Conservation (phyloP, 1,140 invertebrate genomes). For the Drosophila pachea region DNA sequence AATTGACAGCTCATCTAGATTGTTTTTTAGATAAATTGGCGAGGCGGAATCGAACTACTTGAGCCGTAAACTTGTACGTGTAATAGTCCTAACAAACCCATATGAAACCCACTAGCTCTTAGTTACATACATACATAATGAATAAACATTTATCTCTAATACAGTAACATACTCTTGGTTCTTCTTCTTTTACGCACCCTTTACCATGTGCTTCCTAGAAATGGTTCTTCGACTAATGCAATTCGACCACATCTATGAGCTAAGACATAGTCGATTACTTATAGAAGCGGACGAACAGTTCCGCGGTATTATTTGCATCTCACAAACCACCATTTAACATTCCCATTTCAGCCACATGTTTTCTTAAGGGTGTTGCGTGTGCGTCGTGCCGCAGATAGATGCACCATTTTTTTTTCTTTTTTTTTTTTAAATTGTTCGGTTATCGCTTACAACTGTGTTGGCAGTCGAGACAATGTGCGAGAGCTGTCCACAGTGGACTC, state of each 20-base stretch:
- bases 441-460: constrained; percentile 15
- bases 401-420: not conserved
- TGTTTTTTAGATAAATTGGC: constrained; percentile 63
- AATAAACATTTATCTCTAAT: constrained; percentile 39
- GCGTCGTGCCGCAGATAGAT: too few species aligned
- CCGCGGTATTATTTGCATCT: too few species aligned
- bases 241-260: too few species aligned
- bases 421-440: too few species aligned
- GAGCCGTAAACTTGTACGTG: constrained; percentile 27
- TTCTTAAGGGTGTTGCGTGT: too few species aligned
- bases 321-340: too few species aligned
- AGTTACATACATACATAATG: constrained; percentile 22
- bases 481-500: constrained; percentile 14
- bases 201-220: not conserved
- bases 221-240: too few species aligned
- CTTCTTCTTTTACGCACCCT: not conserved
- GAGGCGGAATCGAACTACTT: constrained; percentile 52
- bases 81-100: constrained; percentile 5
- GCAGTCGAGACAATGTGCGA: not conserved
- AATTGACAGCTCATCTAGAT: constrained; percentile 34
- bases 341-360: too few species aligned
- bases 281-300: too few species aligned
- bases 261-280: too few species aligned
- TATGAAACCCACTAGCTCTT: constrained; percentile 22
- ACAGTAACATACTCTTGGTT: not conserved